Conservation (phyloP, 1,140 invertebrate species). For the Bombus difficillimus region DNA sequence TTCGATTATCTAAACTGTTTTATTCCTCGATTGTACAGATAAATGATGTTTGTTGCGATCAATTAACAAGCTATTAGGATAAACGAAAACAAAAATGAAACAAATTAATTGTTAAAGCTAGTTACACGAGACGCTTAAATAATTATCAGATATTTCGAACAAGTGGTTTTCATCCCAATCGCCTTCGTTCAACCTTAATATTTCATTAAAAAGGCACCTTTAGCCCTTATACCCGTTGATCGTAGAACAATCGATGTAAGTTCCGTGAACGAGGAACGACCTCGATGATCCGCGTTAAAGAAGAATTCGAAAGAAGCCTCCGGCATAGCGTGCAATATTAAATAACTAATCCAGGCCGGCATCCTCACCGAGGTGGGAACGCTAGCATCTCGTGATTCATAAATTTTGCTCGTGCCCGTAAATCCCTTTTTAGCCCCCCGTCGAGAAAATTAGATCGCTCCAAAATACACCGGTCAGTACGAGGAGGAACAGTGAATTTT, state of each 20-base stretch:
- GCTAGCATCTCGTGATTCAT: slow-evolving; percentile 19
- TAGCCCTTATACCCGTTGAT: neutral
- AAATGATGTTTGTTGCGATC: neutral
- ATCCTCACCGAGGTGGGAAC: neutral
- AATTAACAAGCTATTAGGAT: neutral
- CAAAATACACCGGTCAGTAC: neutral
- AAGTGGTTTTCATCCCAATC: neutral
- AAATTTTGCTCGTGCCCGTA: slow-evolving; percentile 16
- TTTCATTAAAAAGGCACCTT: neutral
- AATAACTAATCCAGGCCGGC: slow-evolving; percentile 4
- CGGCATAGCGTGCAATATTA: slow-evolving; percentile 15
- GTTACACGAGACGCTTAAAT: neutral
- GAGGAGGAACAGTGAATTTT: slow-evolving; percentile 36
- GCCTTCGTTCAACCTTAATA: neutral
- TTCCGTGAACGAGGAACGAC: neutral
- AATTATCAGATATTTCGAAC: neutral
- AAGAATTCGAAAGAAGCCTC: neutral
- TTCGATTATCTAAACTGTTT: neutral
- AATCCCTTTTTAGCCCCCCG: slow-evolving; percentile 11
- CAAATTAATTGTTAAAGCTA: neutral
- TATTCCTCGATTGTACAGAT: neutral
- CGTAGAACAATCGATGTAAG: neutral
- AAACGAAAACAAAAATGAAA: neutral
- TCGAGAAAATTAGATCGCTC: slow-evolving; percentile 34
- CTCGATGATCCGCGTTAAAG: neutral